These are phyloP conservation scores for Enteromius anoplus DNA, from an alignment of 2,797 vertebrate species.

Conservation along the genomic window DNA sequence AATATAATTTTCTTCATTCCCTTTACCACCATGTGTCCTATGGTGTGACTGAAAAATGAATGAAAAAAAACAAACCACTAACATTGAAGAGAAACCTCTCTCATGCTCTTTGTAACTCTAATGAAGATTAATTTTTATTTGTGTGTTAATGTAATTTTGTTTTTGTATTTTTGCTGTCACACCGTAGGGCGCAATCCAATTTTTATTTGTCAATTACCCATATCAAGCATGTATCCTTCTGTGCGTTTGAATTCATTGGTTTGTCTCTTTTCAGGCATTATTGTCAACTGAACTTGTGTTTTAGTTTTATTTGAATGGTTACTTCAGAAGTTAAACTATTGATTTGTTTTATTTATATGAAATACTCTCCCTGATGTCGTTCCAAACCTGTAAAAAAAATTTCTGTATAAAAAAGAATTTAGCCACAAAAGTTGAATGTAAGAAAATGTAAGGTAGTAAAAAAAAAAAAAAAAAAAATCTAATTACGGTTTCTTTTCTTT, in stretches of 20 bases:
- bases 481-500: slow-evolving; percentile 47
- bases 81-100: too few species aligned
- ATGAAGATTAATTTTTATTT: too few species aligned
- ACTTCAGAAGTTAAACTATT: not conserved
- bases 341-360: not conserved
- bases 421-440: too few species aligned
- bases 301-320: not conserved
- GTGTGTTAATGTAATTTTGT: too few species aligned
- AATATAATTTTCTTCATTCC: not conserved
- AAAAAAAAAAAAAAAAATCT: not conserved
- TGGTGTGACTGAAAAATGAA: too few species aligned
- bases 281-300: not conserved
- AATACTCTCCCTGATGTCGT: not conserved
- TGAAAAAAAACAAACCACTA: too few species aligned
- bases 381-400: not conserved
- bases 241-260: not conserved
- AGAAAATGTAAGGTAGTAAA: not conserved
- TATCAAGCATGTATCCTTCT: not conserved
- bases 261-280: not conserved
- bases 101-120: too few species aligned
- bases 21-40: not conserved
- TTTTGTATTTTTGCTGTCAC: too few species aligned
- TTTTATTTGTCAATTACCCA: too few species aligned
- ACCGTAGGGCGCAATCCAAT: too few species aligned
- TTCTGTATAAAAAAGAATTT: too few species aligned